Percentiles rank a stretch among this genome's conserved stretches.
phyloP scores from a whole-genome alignment of 2,797 vertebrate genomes.

The Huso huso region DNA sequence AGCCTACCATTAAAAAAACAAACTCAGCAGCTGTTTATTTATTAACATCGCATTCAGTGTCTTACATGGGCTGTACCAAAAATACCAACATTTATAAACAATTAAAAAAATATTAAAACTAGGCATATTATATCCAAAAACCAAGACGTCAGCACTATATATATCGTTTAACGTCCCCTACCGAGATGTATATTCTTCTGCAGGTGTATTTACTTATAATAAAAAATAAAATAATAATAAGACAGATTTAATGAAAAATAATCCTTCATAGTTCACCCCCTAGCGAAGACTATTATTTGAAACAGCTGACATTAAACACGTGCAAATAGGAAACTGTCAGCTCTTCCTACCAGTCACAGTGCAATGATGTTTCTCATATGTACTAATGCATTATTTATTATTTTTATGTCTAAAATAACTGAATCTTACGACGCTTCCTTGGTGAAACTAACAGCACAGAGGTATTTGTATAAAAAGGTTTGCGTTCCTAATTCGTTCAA shows the following conservation, averaged over 20 bases:
- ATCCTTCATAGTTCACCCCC: constrained; percentile 84
- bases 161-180: constrained; percentile 64
- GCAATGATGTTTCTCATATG: constrained; percentile 82
- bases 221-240: constrained; percentile 45
- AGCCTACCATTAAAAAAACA: constrained; percentile 64
- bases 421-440: constrained; percentile 78
- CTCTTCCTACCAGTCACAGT: constrained; percentile 96
- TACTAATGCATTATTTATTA: constrained; percentile 49
- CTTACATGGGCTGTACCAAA: constrained; percentile 81
- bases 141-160: constrained; percentile 26
- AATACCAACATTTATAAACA: constrained; percentile 78
- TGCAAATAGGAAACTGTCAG: constrained; percentile 92
- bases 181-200: constrained; percentile 63
- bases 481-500: constrained; percentile 69
- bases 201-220: constrained; percentile 63
- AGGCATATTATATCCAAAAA: constrained; percentile 66
- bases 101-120: constrained; percentile 73
- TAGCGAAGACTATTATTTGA: constrained; percentile 56
- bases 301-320: constrained; percentile 74
- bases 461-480: constrained; percentile 85
- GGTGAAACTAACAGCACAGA: constrained; percentile 87
- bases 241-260: constrained; percentile 53
- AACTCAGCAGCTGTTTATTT: constrained; percentile 76
- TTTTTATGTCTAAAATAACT: constrained; percentile 82
- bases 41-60: constrained; percentile 79